Evolutionary conservation across 1,140 invertebrate species (phyloP).

Genomic region (Coenobita brevimanus): DNA sequence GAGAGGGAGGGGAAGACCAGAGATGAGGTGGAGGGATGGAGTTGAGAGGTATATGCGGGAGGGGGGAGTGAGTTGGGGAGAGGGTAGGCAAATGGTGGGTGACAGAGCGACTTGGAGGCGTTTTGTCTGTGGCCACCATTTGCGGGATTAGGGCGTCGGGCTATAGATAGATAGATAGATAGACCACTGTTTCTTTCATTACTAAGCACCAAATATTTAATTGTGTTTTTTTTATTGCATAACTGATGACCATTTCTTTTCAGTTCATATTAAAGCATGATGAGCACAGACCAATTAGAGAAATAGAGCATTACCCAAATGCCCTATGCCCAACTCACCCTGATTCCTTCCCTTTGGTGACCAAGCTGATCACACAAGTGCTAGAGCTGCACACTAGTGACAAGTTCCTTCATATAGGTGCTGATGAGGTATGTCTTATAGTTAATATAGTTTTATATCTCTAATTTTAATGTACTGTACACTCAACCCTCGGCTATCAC

Average conservation of each 20-base stretch:
- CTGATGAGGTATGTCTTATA: slow-evolving; percentile 78
- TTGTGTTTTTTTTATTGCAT: neutral
- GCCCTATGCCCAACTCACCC: slow-evolving; percentile 76
- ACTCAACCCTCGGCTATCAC: too few relatives aligned
- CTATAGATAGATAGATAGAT: too few relatives aligned
- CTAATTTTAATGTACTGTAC: neutral
- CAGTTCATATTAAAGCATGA: slow-evolving; percentile 78
- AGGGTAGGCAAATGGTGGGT: too few relatives aligned
- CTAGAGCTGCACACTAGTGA: slow-evolving; percentile 75
- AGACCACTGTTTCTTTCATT: too few relatives aligned
- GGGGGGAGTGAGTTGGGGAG: too few relatives aligned
- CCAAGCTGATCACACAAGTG: slow-evolving; percentile 78
- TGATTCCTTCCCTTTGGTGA: slow-evolving; percentile 75
- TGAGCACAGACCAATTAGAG: slow-evolving; percentile 76
- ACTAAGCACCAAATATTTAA: neutral
- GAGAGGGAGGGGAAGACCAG: too few relatives aligned
- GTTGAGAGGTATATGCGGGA: too few relatives aligned
- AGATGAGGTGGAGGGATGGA: too few relatives aligned
- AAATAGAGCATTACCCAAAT: slow-evolving; percentile 76
- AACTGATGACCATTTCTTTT: slow-evolving; percentile 56
- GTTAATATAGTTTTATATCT: neutral
- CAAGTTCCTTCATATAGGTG: slow-evolving; percentile 78
- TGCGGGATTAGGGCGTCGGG: too few relatives aligned
- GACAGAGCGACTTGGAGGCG: too few relatives aligned
- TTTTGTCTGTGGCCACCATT: too few relatives aligned